Evolutionary conservation across 2,113 vertebrate genomes (phyloP).

Genomic region (Alethe castanea): DNA sequence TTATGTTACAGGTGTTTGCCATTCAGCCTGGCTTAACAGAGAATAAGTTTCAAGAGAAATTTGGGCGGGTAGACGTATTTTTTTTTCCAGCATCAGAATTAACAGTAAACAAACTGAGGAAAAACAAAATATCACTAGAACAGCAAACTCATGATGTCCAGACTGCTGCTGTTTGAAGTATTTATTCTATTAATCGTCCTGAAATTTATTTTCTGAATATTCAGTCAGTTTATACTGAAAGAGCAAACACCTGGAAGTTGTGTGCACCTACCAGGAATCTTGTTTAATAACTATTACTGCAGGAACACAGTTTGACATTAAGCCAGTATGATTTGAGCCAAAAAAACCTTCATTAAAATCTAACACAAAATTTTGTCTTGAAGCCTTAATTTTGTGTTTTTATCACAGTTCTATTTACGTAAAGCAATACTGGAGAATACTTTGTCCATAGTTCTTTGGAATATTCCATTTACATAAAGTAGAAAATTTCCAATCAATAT

Average conservation of each 20-base stretch:
- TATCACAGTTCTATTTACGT: background rate
- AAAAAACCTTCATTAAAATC: background rate
- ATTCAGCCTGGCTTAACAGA: background rate
- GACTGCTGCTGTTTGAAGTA: background rate
- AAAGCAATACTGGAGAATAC: background rate
- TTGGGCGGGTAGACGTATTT: background rate
- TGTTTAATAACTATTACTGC: background rate
- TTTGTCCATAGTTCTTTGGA: background rate
- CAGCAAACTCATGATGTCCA: background rate
- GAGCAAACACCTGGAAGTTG: background rate
- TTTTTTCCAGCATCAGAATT: background rate
- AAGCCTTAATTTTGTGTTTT: constrained; percentile 1
- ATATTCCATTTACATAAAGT: background rate
- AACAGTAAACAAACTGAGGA: background rate
- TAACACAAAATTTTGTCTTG: constrained; percentile 6
- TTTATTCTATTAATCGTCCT: background rate
- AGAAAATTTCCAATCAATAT: background rate
- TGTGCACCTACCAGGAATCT: background rate
- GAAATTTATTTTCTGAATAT: constrained; percentile 16
- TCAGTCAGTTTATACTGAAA: background rate
- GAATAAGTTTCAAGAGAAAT: background rate
- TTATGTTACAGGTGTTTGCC: background rate
- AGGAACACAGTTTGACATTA: background rate
- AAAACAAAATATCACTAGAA: background rate
- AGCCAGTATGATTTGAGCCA: background rate